Evolutionary conservation across 2,797 vertebrate species (phyloP).

Genomic region (Calcarius lapponicus): DNA sequence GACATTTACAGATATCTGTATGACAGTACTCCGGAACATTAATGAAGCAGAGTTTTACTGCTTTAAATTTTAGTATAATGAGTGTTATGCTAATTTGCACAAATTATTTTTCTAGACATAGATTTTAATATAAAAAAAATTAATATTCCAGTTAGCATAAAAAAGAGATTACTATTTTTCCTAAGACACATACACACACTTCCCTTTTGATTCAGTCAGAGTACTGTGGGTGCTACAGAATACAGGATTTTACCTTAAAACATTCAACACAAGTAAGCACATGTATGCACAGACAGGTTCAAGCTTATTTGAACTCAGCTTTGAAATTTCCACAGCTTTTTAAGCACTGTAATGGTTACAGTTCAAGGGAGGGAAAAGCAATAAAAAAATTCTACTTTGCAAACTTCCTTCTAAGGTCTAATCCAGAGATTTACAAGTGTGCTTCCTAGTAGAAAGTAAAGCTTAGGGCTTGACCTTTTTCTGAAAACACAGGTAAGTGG

Average conservation of each 20-base stretch:
- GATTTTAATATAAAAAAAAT: neutral
- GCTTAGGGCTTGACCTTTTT: neutral
- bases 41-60: neutral
- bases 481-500: neutral
- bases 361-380: neutral
- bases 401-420: neutral
- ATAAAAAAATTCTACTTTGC: neutral
- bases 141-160: fast-evolving
- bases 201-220: neutral
- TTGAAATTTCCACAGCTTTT: neutral
- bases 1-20: neutral
- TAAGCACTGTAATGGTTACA: neutral
- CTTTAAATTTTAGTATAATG: neutral
- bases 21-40: neutral
- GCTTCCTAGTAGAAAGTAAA: neutral
- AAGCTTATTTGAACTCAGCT: neutral
- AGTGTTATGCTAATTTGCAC: neutral
- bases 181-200: fast-evolving
- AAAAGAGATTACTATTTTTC: neutral
- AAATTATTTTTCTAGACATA: neutral
- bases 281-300: neutral
- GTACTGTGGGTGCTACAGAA: neutral
- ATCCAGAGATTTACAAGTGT: neutral
- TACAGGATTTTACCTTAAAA: neutral
- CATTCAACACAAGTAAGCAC: neutral